Conservation (phyloP, 2,888 invertebrate species). For the Entomobrya multifasciata region DNA sequence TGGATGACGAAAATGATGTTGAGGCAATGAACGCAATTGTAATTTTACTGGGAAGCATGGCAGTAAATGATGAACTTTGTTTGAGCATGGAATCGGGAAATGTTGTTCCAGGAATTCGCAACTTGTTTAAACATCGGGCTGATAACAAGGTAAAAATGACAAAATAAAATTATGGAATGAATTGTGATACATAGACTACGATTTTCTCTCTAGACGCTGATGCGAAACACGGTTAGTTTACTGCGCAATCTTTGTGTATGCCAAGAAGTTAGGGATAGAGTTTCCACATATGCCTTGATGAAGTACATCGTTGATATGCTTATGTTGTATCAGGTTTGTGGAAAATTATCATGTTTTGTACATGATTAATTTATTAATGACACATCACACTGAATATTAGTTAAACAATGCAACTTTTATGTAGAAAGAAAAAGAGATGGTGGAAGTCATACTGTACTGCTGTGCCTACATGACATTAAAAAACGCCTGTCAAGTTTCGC, state of each 20-base stretch:
- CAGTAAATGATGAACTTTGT: slow-evolving; percentile 72
- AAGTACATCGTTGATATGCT: slow-evolving; percentile 69
- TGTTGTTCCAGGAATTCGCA: slow-evolving; percentile 68
- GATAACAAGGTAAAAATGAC: slow-evolving; percentile 37
- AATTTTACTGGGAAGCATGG: slow-evolving; percentile 73
- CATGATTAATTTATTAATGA: too few species aligned
- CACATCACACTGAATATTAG: too few species aligned
- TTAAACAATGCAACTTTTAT: background rate
- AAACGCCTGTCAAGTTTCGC: slow-evolving; percentile 69
- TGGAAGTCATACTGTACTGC: slow-evolving; percentile 75
- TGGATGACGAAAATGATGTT: slow-evolving; percentile 55
- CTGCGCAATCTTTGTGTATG: slow-evolving; percentile 70
- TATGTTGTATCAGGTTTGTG: slow-evolving; percentile 61
- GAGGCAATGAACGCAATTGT: slow-evolving; percentile 76
- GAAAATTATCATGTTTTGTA: background rate
- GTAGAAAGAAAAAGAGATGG: slow-evolving; percentile 67
- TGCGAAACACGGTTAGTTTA: slow-evolving; percentile 72
- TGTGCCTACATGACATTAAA: slow-evolving; percentile 73
- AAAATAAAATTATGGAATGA: background rate
- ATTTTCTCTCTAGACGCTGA: slow-evolving; percentile 65
- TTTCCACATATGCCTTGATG: slow-evolving; percentile 58
- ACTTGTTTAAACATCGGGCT: slow-evolving; percentile 63
- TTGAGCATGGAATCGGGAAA: slow-evolving; percentile 67
- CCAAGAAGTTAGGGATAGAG: slow-evolving; percentile 60
- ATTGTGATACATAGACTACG: background rate